Evolutionary conservation across 2,113 vertebrate species (phyloP), one percentile per base, ranked within the genome.

Genomic region (Brienomyrus brachyistius): DNA sequence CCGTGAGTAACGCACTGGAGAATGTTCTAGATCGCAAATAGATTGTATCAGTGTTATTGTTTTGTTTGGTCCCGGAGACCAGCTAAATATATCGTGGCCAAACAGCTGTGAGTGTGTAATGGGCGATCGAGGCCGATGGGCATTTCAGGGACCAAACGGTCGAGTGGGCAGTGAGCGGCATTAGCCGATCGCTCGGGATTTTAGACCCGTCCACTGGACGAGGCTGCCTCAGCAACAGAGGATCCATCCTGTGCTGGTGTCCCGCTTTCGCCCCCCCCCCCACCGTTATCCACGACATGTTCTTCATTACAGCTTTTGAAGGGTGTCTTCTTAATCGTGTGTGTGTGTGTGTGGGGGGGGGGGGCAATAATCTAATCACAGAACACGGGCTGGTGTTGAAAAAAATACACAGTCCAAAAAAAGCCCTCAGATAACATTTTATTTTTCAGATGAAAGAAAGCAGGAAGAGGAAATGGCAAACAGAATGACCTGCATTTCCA

Each of bases 1-100:
- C 23, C 1, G 17, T 43, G 40, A 45, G 40, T 82, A 52, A 86
- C n/a, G n/a, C 27, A 50, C 45, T 10, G 48, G 11, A 31, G 82
- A 21, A 84, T 84, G 21, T 31, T 93, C 70, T 82, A 89, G 92
- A 92, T 93, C 93, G 91, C 91, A 88, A 89, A 88, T 66, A 56
- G 56, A 62, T 23, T 10, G 19, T 45, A 56, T 66, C 17, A 43
- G 21, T 74, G 56, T 27, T 35, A 47, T 70, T 35, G 21, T 23
- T 48, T 27, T 19, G 4, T 17, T 35, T 9, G 5, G 59, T 50
- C 43, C 87, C 40, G 21, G 87, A 62, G 23, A 88, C 40, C 43
- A 17, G 40, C 6, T 45, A 48, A 88, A 31, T 50, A 35, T 70
- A 47, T n/a, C n/a, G 35, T 48, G 45, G 31, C 40, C 23, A 70